Evolutionary conservation across 64 coral and sea anemone genomes (phyloP).

Genomic region (Actinia tenebrosa): DNA sequence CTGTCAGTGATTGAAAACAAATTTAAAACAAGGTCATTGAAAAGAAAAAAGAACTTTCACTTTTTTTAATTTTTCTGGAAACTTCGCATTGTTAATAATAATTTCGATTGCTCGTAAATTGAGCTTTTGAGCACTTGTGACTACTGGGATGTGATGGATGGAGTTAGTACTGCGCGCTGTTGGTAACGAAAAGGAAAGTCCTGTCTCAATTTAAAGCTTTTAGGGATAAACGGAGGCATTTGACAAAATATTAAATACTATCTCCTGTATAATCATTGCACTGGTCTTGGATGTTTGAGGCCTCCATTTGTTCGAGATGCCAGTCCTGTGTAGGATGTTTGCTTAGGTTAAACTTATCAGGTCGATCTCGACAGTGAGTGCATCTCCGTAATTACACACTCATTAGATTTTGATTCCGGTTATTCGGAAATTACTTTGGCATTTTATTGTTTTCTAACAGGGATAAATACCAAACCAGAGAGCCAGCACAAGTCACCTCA

Average conservation of each 20-base stretch:
- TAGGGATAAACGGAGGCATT: not conserved
- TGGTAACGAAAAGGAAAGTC: not conserved
- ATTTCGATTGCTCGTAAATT: not conserved
- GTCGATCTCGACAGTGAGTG: constrained; percentile 8
- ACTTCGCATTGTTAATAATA: not conserved
- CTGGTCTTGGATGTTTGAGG: not conserved
- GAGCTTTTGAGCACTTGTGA: not conserved
- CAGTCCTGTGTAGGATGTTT: constrained; percentile 11
- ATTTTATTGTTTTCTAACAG: constrained; percentile 30
- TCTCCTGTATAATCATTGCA: constrained; percentile 6
- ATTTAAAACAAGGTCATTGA: not conserved
- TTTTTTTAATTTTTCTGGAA: not conserved
- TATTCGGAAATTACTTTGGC: constrained; percentile 53
- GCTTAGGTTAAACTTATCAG: constrained; percentile 16
- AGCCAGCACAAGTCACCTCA: constrained; percentile 10
- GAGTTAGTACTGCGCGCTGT: not conserved
- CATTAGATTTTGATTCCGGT: constrained; percentile 71
- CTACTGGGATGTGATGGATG: not conserved
- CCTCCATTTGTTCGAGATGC: not conserved
- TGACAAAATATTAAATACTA: not conserved
- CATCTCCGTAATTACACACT: constrained; percentile 44
- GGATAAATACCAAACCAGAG: constrained; percentile 31
- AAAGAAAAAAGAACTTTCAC: not conserved
- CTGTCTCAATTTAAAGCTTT: not conserved
- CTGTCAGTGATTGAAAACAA: not conserved